Percentiles rank a stretch among this genome's conserved stretches.
phyloP scores from a whole-genome alignment of 2,113 vertebrate species.

The Fregata magnificens region DNA sequence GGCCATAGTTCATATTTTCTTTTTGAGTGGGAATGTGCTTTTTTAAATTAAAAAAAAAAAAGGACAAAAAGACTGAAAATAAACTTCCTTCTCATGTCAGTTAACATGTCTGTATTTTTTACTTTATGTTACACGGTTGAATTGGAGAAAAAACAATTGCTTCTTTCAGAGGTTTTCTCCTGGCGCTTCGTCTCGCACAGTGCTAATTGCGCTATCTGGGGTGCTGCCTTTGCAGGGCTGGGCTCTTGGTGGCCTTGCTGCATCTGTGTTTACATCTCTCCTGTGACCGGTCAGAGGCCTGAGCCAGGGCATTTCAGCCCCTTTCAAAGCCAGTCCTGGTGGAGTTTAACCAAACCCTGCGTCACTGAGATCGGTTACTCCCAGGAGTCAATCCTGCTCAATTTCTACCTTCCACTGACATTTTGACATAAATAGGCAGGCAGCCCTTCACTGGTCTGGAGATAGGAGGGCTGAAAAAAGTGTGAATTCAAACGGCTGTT shows the following conservation, averaged over 20 bases:
- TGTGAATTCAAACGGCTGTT: slow-evolving; percentile 75
- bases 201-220: slow-evolving; percentile 32
- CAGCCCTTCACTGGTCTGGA: slow-evolving; percentile 60
- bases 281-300: slow-evolving; percentile 37
- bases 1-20: not conserved
- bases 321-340: slow-evolving; percentile 59
- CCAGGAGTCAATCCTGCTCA: slow-evolving; percentile 45
- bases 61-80: not conserved
- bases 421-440: slow-evolving; percentile 67
- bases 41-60: not conserved
- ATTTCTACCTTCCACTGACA: slow-evolving; percentile 67
- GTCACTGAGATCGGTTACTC: slow-evolving; percentile 63
- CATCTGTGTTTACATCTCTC: slow-evolving; percentile 70
- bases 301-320: slow-evolving; percentile 50
- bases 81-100: not conserved
- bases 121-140: not conserved
- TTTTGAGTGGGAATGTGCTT: not conserved
- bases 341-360: slow-evolving; percentile 58
- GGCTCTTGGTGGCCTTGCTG: not conserved
- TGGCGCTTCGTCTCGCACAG: not conserved
- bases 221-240: not conserved
- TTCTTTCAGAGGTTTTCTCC: slow-evolving; percentile 39
- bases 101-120: not conserved
- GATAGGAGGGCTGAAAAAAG: slow-evolving; percentile 66
- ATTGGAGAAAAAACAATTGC: not conserved